Conservation (phyloP, 2,797 vertebrate genomes). For the Dallia pectoralis region DNA sequence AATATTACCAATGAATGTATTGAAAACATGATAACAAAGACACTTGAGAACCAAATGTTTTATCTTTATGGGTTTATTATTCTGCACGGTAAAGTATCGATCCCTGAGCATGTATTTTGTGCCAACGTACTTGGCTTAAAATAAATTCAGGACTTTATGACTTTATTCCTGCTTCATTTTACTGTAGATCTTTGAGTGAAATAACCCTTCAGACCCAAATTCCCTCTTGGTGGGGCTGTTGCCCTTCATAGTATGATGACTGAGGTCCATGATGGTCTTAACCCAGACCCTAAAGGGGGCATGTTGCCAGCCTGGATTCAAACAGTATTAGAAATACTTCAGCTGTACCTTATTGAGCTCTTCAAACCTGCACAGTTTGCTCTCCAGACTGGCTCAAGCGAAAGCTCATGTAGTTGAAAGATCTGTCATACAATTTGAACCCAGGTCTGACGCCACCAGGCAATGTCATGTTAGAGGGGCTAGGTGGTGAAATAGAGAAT, state of each 20-base stretch:
- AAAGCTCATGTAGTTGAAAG: not conserved
- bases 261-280: constrained; percentile 16
- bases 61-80: constrained; percentile 8
- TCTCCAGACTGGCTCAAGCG: not conserved
- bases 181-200: constrained; percentile 46
- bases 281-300: constrained; percentile 17
- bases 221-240: constrained; percentile 30
- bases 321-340: not conserved
- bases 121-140: too few species aligned
- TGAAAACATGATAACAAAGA: not conserved
- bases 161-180: constrained; percentile 6
- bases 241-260: constrained; percentile 32
- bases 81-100: not conserved
- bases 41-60: not conserved
- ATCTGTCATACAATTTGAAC: not conserved
- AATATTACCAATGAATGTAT: not conserved
- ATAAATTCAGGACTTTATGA: too few species aligned
- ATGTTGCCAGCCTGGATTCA: constrained; percentile 17
- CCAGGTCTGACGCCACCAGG: not conserved
- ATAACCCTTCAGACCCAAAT: constrained; percentile 37
- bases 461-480: constrained; percentile 30
- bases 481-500: constrained; percentile 31
- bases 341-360: not conserved
- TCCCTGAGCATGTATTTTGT: too few species aligned
- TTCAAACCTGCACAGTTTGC: not conserved